phyloP scores from a whole-genome alignment of 1,140 invertebrate species.

The Temnothorax nylanderi region DNA sequence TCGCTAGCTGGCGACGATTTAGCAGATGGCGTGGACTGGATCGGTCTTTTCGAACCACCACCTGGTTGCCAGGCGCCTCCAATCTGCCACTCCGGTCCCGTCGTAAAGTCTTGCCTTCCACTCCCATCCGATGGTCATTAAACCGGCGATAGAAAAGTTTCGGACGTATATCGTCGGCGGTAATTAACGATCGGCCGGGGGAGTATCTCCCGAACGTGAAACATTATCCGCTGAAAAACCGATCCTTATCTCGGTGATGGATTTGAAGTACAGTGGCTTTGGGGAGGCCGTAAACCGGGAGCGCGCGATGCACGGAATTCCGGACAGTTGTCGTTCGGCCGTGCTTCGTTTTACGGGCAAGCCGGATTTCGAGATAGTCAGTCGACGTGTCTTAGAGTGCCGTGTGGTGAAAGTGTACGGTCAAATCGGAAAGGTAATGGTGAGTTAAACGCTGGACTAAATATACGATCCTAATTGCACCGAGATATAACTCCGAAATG shows the following conservation, averaged over 20 bases:
- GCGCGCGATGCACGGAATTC: constrained; percentile 49
- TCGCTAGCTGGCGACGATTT: constrained; percentile 56
- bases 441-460: constrained; percentile 11
- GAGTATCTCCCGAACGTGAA: constrained; percentile 70
- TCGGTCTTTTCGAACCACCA: constrained; percentile 53
- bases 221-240: constrained; percentile 74
- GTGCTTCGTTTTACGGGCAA: constrained; percentile 40
- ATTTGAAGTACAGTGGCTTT: constrained; percentile 59
- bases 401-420: background rate
- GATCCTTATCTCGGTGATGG: constrained; percentile 75
- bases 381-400: constrained; percentile 11
- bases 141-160: constrained; percentile 73
- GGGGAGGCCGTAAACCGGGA: constrained; percentile 70
- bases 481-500: background rate
- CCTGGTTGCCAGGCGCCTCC: constrained; percentile 71
- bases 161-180: constrained; percentile 68
- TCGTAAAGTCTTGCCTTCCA: constrained; percentile 65
- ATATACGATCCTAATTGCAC: constrained; percentile 23
- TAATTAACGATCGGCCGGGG: constrained; percentile 70
- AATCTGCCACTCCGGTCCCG: constrained; percentile 65
- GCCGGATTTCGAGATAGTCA: constrained; percentile 39
- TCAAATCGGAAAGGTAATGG: background rate
- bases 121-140: constrained; percentile 68
- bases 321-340: constrained; percentile 49
- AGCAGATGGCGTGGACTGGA: constrained; percentile 63